A percentile compares a stretch with the other conserved stretches of the same genome.
phyloP scores from a whole-genome alignment of 2,113 vertebrate genomes.

The Microcebus tavaratra region DNA sequence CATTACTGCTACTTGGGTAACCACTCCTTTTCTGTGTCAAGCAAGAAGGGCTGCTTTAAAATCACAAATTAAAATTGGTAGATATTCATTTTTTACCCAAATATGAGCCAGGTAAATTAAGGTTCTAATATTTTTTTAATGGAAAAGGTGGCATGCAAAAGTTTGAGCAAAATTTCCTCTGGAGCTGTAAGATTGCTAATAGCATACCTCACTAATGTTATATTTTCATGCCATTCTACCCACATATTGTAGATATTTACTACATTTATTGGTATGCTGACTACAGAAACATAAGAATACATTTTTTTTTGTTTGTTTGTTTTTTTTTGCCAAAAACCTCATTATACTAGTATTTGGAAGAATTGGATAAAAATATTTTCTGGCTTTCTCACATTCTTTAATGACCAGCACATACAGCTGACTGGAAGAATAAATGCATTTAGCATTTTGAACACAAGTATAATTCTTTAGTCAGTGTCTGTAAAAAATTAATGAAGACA shows the following conservation, averaged over 20 bases:
- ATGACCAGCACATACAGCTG: conserved; percentile 3
- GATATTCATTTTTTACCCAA: conserved; percentile 1
- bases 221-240: neutral
- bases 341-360: neutral
- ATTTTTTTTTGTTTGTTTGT: neutral
- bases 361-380: neutral
- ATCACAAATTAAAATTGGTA: neutral
- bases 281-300: neutral
- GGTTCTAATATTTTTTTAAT: neutral
- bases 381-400: neutral
- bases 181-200: neutral
- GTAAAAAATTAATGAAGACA: conserved; percentile 65
- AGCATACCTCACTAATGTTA: neutral
- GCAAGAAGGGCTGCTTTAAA: neutral
- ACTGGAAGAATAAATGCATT: conserved; percentile 2
- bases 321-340: neutral
- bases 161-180: neutral
- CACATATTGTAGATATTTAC: neutral
- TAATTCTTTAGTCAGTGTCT: neutral
- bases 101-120: neutral
- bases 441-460: conserved; percentile 43
- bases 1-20: neutral
- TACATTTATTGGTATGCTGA: neutral
- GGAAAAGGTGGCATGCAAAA: neutral
- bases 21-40: neutral